These are phyloP conservation scores for Drosophila serrata DNA, from an alignment of 1,140 invertebrate genomes.

Conservation along the genomic window DNA sequence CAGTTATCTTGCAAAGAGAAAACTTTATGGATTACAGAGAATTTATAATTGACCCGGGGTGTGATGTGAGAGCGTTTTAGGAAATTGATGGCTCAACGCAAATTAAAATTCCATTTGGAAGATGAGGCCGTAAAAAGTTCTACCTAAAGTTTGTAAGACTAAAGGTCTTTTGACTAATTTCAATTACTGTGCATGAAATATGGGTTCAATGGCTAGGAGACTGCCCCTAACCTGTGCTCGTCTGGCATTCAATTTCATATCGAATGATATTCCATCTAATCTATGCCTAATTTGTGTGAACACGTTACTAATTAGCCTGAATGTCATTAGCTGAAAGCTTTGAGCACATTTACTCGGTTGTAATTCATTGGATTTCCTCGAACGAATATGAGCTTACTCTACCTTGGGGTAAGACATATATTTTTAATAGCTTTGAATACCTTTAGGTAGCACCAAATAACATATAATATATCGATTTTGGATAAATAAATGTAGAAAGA, in stretches of 20 bases:
- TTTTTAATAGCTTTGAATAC: too few species aligned
- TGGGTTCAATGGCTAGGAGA: not conserved
- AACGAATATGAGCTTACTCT: constrained; percentile 5
- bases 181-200: constrained; percentile 7
- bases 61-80: constrained; percentile 24
- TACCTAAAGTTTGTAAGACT: constrained; percentile 2
- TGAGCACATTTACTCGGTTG: constrained; percentile 39
- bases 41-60: constrained; percentile 41
- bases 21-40: constrained; percentile 49
- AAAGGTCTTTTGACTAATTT: not conserved
- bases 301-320: constrained; percentile 63
- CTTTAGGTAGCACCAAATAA: too few species aligned
- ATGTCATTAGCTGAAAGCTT: constrained; percentile 52
- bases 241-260: constrained; percentile 39
- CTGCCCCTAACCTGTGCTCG: not conserved
- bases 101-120: constrained; percentile 35
- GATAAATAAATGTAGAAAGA: not conserved
- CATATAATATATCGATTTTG: not conserved
- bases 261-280: constrained; percentile 46
- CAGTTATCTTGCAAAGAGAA: constrained; percentile 3
- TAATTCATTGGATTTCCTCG: constrained; percentile 41
- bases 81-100: constrained; percentile 33
- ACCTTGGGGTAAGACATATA: not conserved
- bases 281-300: constrained; percentile 59
- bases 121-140: not conserved